Conservation (phyloP, 2,113 vertebrate genomes). For the Promerops cafer region DNA sequence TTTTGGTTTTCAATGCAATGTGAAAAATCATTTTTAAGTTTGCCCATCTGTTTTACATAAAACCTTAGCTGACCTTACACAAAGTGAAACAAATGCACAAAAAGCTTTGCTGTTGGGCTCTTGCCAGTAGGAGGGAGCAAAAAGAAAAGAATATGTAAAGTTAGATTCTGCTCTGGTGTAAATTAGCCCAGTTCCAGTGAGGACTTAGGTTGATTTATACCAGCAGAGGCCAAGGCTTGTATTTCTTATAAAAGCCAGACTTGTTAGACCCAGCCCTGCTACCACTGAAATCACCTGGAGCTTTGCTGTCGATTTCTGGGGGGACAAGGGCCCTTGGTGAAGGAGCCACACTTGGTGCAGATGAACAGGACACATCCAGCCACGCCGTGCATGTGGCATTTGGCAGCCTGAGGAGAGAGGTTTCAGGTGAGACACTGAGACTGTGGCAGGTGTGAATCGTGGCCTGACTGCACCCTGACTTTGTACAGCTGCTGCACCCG, state of each 20-base stretch:
- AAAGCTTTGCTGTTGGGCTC: slow-evolving; percentile 24
- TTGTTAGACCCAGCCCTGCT: neutral
- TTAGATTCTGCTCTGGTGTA: slow-evolving; percentile 36
- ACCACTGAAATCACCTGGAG: neutral
- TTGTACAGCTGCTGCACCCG: fast-evolving
- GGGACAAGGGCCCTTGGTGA: neutral
- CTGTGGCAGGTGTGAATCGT: neutral
- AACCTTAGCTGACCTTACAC: slow-evolving; percentile 52
- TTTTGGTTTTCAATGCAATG: slow-evolving; percentile 22
- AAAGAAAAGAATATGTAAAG: slow-evolving; percentile 19
- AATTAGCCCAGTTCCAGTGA: slow-evolving; percentile 36
- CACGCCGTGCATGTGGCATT: neutral
- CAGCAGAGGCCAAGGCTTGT: neutral
- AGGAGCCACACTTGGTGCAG: neutral
- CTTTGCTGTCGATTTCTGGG: neutral
- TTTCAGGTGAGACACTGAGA: neutral
- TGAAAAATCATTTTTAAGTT: slow-evolving; percentile 59
- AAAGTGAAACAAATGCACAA: slow-evolving; percentile 55
- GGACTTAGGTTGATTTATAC: slow-evolving; percentile 38
- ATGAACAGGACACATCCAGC: fast-evolving
- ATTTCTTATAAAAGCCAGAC: neutral
- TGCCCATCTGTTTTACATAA: slow-evolving; percentile 56
- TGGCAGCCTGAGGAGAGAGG: neutral
- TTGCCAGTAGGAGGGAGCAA: slow-evolving; percentile 1
- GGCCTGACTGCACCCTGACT: no score